Conservation (phyloP, 2,888 invertebrate species). For the Leptopterna dolabrata region DNA sequence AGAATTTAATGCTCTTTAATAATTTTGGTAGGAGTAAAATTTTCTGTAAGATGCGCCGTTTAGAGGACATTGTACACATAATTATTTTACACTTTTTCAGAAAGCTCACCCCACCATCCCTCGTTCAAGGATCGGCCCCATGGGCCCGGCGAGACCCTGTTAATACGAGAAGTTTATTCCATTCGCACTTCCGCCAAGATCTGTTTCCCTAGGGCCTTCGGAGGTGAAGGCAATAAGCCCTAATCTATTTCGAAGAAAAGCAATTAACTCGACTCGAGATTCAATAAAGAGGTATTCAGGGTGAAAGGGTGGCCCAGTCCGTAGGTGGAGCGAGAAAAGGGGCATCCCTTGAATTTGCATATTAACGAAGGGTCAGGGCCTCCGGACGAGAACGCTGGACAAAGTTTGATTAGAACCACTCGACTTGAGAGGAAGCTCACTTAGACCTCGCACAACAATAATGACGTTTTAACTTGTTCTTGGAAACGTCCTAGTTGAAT, state of each 20-base stretch:
- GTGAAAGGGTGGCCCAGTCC: neutral
- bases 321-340: neutral
- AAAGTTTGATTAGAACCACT: slow-evolving; percentile 50
- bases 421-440: neutral
- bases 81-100: too few species aligned
- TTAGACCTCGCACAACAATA: neutral
- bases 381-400: slow-evolving; percentile 31
- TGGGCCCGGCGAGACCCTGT: too few species aligned
- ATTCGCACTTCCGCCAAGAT: neutral
- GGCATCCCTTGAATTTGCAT: slow-evolving; percentile 11
- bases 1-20: too few species aligned
- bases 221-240: neutral
- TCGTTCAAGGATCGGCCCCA: too few species aligned
- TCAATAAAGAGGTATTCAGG: slow-evolving; percentile 8
- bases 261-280: slow-evolving; percentile 3
- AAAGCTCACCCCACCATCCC: too few species aligned
- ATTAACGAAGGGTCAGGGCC: slow-evolving; percentile 47
- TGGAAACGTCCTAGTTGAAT: neutral
- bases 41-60: too few species aligned
- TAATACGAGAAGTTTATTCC: neutral
- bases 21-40: too few species aligned
- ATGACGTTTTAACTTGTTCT: slow-evolving; percentile 30
- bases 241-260: neutral
- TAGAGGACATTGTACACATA: too few species aligned
- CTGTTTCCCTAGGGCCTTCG: neutral